phyloP scores from a whole-genome alignment of 1,140 invertebrate genomes.

The Drosophila fuyamai region DNA sequence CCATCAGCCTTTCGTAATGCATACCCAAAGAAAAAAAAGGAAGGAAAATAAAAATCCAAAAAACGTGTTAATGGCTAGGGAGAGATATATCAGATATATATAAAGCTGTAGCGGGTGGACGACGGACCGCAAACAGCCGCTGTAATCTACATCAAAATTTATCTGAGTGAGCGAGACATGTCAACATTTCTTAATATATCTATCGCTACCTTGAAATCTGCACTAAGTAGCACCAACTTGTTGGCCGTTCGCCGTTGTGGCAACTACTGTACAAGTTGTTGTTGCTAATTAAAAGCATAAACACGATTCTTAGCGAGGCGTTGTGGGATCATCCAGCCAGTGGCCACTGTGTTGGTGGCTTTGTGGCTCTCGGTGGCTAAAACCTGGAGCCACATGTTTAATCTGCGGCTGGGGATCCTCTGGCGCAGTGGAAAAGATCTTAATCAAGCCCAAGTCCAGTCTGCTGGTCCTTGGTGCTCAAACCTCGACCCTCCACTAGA shows the following conservation, averaged over 20 bases:
- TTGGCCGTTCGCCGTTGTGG: conserved; percentile 38
- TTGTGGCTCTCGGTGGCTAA: conserved; percentile 10
- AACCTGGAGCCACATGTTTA: conserved; percentile 62
- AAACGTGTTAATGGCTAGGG: conserved; percentile 54
- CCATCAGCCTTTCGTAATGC: conserved; percentile 61
- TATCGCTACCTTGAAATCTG: conserved; percentile 81
- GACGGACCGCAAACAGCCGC: conserved; percentile 18
- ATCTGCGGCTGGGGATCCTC: conserved; percentile 60
- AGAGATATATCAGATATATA: conserved; percentile 47
- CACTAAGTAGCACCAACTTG: conserved; percentile 75
- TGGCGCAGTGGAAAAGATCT: conserved; percentile 67
- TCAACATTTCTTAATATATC: conserved; percentile 83
- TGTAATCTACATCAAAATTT: conserved; percentile 82
- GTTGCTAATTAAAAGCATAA: conserved; percentile 84
- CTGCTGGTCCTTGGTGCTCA: conserved; percentile 34
- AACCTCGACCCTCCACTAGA: conserved; percentile 48
- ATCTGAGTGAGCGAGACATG: conserved; percentile 81
- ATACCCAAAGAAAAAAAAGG: conserved; percentile 21
- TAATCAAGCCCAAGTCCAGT: conserved; percentile 59
- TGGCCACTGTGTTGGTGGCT: conserved; percentile 26
- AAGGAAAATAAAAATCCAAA: conserved; percentile 43
- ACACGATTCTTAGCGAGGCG: conserved; percentile 82
- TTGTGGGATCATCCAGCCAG: conserved; percentile 51
- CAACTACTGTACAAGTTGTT: conserved; percentile 82
- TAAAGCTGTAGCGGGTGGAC: conserved; percentile 27